Evolutionary conservation across 2,797 vertebrate genomes (phyloP).

Genomic region (Hipposideros larvatus): DNA sequence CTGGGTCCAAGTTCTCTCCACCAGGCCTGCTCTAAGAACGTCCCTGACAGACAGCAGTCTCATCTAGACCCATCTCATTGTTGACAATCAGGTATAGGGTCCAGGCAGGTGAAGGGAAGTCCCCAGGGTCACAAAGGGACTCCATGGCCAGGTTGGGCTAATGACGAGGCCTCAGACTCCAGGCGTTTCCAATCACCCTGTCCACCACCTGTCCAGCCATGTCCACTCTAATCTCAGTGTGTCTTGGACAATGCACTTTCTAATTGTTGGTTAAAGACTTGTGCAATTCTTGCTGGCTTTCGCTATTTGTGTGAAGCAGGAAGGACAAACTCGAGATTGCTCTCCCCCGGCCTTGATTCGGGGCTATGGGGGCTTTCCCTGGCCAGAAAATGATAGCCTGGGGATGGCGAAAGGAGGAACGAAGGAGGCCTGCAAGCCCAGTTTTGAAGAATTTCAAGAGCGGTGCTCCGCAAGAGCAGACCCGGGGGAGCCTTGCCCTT

Average conservation of each 20-base stretch:
- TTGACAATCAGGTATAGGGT: neutral
- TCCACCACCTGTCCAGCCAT: too few relatives aligned
- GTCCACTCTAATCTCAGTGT: fast-evolving
- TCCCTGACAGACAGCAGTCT: neutral
- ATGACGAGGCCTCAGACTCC: neutral
- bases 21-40: neutral
- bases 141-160: neutral
- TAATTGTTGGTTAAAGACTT: neutral
- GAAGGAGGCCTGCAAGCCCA: neutral
- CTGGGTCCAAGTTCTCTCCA: neutral
- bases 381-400: neutral
- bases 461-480: neutral
- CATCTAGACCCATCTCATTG: too few relatives aligned
- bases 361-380: neutral
- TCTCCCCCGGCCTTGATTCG: neutral
- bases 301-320: neutral
- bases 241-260: neutral
- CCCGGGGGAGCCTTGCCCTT: fast-evolving
- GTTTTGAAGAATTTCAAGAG: neutral
- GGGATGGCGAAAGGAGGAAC: neutral
- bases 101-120: neutral
- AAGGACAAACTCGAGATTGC: neutral
- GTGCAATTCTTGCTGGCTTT: neutral
- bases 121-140: neutral
- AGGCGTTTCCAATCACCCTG: neutral